These are phyloP conservation scores for Ryuthela nishihirai DNA, from an alignment of 2,888 invertebrate species.

Conservation along the genomic window DNA sequence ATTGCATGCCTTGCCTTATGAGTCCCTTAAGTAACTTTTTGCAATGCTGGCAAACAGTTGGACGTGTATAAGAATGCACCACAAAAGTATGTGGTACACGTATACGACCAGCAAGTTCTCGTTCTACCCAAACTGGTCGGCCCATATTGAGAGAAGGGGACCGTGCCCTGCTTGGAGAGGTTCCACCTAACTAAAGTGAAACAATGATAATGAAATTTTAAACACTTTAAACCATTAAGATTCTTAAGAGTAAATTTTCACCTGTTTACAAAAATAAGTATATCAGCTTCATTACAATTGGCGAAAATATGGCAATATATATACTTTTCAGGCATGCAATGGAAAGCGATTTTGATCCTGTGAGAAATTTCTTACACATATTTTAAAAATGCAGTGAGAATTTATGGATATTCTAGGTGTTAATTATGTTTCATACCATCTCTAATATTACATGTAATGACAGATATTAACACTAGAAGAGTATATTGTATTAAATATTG, in stretches of 20 bases:
- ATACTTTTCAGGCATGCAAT: too few relatives aligned
- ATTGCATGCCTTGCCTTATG: slow-evolving; percentile 90
- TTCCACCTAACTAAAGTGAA: slow-evolving; percentile 2
- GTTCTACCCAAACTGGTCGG: slow-evolving; percentile 66
- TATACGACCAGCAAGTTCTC: slow-evolving; percentile 61
- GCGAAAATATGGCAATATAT: too few relatives aligned
- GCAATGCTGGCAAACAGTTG: slow-evolving; percentile 94
- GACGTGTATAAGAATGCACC: slow-evolving; percentile 92
- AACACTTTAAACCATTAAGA: background rate
- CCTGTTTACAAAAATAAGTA: too few relatives aligned
- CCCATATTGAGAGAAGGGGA: slow-evolving; percentile 65
- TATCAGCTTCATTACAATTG: too few relatives aligned
- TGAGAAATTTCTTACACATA: too few relatives aligned
- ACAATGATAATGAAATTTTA: background rate
- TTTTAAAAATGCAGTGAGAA: too few relatives aligned
- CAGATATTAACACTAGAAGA: too few relatives aligned
- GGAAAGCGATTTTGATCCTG: too few relatives aligned
- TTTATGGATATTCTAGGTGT: too few relatives aligned
- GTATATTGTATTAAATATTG: too few relatives aligned
- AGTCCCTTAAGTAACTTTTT: slow-evolving; percentile 91
- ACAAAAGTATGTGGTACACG: slow-evolving; percentile 95
- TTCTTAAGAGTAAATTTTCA: background rate
- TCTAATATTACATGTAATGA: too few relatives aligned
- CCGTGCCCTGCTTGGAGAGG: slow-evolving; percentile 51
- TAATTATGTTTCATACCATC: background rate